Evolutionary conservation across 30 jellyfish, hydroid and myxozoan genomes (phyloP), one percentile per base, ranked within the genome.

Genomic region (Phacellophora camtschatica): DNA sequence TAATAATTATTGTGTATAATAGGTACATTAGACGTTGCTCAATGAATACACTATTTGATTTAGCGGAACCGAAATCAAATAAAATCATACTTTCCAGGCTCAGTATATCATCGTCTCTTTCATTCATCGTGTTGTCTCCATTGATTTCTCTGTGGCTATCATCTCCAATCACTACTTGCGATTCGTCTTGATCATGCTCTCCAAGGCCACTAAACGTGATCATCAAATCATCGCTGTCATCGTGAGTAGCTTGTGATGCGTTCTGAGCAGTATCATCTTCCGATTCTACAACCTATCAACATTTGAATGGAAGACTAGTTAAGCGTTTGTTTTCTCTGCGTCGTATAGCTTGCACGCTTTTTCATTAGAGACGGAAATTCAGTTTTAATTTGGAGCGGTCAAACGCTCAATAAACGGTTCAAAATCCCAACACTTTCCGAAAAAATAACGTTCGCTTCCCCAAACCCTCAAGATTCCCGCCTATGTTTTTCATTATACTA

Each of bases 141-240:
- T 46, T 28, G n/a, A 16, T 75, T 10, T 63, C 96, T 35, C 39
- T 82, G 15, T 81, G 79, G 16, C 10, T 72, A 7, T 42, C 71
- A 31, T 67, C 65, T 24, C 50, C 82, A 22, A 39, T 70, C 34
- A 58, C 5, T 27, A 34, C 74, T 18, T 50, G 72, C 22, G 70
- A 22, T 39, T 81, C 59, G 4, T 77, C 73, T 5, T 55, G 53
- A 8, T 20, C 49, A 19, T 53, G 57, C 3, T 67, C 71, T 41
- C 50, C 93, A 15, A 81, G 45, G 1, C 93, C 93, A 33, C 93
- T 69, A 71, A 81, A 66, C 15, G 84, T 81, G 61, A 81, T 81
- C 85, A 81, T 69, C 46, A 81, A 36, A 16, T 79, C 31, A 30
- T 81, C 93, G 24, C 64, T 43, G 50, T 66, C 85, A 0, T 20